Percentiles rank a stretch among this genome's conserved stretches.
phyloP scores from a whole-genome alignment of 2,888 invertebrate genomes.

The Lottia gigantea region DNA sequence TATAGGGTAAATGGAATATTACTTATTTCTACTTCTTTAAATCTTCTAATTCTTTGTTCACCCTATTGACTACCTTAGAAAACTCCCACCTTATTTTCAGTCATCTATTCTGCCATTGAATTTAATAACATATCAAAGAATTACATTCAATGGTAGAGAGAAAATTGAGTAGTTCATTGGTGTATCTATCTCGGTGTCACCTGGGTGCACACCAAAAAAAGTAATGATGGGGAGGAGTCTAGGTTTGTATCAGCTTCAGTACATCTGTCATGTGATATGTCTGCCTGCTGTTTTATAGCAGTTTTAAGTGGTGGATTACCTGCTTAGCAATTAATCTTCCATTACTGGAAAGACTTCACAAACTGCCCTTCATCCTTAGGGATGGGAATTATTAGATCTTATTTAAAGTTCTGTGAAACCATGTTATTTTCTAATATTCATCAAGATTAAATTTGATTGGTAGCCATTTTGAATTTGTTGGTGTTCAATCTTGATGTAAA shows the following conservation, averaged over 20 bases:
- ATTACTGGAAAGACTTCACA: background rate
- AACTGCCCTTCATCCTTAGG: background rate
- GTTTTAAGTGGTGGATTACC: background rate
- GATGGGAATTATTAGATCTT: background rate
- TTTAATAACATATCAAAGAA: background rate
- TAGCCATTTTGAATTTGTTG: background rate
- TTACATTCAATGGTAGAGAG: background rate
- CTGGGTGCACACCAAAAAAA: no score
- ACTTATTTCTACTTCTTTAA: no score
- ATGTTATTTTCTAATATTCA: background rate
- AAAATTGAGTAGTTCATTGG: background rate
- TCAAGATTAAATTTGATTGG: background rate
- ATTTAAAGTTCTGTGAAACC: background rate
- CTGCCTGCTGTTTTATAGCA: background rate
- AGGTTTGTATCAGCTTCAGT: background rate
- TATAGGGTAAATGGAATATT: no score
- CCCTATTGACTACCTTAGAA: no score
- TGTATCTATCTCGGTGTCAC: background rate
- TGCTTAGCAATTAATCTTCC: slow-evolving; percentile 3
- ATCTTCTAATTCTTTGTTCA: no score
- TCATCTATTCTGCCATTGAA: no score
- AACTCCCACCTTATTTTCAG: no score
- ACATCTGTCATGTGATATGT: no score
- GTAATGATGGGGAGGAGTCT: background rate
- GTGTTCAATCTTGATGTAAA: no score